phyloP scores from a whole-genome alignment of 1,140 invertebrate genomes.

The Streblospio benedicti region DNA sequence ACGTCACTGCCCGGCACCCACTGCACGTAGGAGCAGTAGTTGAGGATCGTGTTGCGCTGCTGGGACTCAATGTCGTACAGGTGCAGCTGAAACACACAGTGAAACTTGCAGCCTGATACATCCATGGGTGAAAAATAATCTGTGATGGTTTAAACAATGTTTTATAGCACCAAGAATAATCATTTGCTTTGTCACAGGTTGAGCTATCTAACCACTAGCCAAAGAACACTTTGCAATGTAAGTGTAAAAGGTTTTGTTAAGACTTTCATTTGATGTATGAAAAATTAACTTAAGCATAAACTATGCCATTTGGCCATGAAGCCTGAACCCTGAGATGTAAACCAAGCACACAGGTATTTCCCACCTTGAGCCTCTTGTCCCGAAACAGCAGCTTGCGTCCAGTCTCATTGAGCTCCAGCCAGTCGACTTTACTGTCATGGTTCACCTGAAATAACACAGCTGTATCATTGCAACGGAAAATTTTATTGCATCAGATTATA shows the following conservation, averaged over 20 bases:
- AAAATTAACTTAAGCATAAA: no score
- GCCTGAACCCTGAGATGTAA: neutral
- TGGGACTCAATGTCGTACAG: conserved; percentile 56
- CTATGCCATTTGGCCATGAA: no score
- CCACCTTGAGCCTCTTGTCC: conserved; percentile 63
- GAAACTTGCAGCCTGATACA: conserved; percentile 1
- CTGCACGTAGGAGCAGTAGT: conserved; percentile 53
- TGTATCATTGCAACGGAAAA: no score
- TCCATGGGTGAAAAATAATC: conserved; percentile 1
- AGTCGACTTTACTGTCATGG: conserved; percentile 90
- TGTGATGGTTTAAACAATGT: neutral
- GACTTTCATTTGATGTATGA: no score
- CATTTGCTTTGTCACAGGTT: no score
- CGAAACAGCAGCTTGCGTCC: conserved; percentile 79
- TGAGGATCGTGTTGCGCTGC: conserved; percentile 56
- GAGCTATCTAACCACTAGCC: no score
- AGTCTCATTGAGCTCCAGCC: conserved; percentile 94
- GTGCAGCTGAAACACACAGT: conserved; percentile 32
- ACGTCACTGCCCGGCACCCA: conserved; percentile 92
- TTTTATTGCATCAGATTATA: no score
- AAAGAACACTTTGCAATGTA: no score
- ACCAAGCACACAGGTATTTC: conserved; percentile 86
- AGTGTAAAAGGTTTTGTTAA: no score
- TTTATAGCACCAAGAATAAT: neutral
- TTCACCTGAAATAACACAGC: no score